Base-by-base conservation (phyloP, 1,140 invertebrate species). In the Trichonephila inaurata region DNA sequence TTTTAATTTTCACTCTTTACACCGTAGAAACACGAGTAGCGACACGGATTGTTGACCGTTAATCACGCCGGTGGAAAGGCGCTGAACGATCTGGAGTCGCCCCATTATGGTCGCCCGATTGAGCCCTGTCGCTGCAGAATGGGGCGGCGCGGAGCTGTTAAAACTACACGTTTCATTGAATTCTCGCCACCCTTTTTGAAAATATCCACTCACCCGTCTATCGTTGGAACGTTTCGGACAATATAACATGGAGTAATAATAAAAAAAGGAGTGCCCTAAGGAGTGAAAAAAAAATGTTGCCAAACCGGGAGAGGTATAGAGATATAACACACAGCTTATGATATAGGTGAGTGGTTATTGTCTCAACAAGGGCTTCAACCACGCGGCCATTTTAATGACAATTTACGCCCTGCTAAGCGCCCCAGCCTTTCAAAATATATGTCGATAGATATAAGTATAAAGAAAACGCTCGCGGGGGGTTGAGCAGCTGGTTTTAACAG, bases 1-100 rank as follows among this genome's bases (percentile, higher is more conserved):
- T 86, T 92, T 92, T 92, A 92, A 92, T 92, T 92, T 92, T 87
- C 82, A 92, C 82, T 92, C 91, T 87, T 92, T 92, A 92, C 91
- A 92, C 82, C 51, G 82, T 69, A 33, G 91, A 69, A 87, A 92
- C 91, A 92, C 72, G 89, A 77, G 89, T 91, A 33, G 58, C 60
- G 89, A 91, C 89, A 92, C 91, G 91, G 91, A 72, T 87, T 92
- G 91, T 92, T 92, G 91, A 92, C 91, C 91, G 91, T 92, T 92
- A 92, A 92, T 92, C 91, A 92, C 72, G 69, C 21, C n/a, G 19
- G 33, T 24, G 44, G 40, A 51, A 72, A 24, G 40, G 64, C 51
- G 64, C 61, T 18, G n/a, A 77, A 77, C 69, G 58, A 51, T 83
- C 77, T 24, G 89, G 89, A 40, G 89, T 24, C 72, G 89, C 89